Conservation (phyloP, 2,888 invertebrate genomes). For the Scelioninae gen. 2 region DNA sequence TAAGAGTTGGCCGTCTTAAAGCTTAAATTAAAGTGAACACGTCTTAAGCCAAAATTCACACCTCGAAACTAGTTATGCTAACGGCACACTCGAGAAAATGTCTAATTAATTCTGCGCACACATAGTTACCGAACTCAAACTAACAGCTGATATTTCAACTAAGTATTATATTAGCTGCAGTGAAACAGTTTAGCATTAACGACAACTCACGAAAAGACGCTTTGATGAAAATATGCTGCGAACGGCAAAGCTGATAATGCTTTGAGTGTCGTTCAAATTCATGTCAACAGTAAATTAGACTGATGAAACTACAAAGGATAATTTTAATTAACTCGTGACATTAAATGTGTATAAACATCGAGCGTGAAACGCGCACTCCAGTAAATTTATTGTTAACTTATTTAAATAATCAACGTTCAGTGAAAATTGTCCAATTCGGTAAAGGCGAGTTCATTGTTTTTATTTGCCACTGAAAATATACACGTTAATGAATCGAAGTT, state of each 20-base stretch:
- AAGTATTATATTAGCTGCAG: slow-evolving; percentile 41
- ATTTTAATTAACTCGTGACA: not conserved
- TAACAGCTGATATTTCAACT: slow-evolving; percentile 52
- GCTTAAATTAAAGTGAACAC: slow-evolving; percentile 64
- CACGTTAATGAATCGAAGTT: no score
- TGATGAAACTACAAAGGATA: slow-evolving; percentile 8
- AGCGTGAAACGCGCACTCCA: not conserved
- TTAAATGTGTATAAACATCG: slow-evolving; percentile 3
- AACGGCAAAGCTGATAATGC: slow-evolving; percentile 24
- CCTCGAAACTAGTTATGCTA: slow-evolving; percentile 54
- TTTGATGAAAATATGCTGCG: slow-evolving; percentile 28
- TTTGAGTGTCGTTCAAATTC: slow-evolving; percentile 20
- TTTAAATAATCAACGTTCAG: not conserved
- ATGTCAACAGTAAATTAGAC: slow-evolving; percentile 15
- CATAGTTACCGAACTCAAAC: slow-evolving; percentile 54
- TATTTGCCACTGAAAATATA: no score
- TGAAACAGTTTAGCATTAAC: slow-evolving; percentile 33
- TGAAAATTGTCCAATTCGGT: no score
- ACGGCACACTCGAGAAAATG: slow-evolving; percentile 51
- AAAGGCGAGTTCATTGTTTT: no score
- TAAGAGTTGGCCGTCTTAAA: slow-evolving; percentile 62
- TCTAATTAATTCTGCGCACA: slow-evolving; percentile 50
- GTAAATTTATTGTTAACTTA: not conserved
- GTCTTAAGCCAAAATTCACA: slow-evolving; percentile 62
- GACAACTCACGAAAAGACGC: slow-evolving; percentile 27